Evolutionary conservation across 2,888 invertebrate genomes (phyloP).

Genomic region (Xestia ashworthii): DNA sequence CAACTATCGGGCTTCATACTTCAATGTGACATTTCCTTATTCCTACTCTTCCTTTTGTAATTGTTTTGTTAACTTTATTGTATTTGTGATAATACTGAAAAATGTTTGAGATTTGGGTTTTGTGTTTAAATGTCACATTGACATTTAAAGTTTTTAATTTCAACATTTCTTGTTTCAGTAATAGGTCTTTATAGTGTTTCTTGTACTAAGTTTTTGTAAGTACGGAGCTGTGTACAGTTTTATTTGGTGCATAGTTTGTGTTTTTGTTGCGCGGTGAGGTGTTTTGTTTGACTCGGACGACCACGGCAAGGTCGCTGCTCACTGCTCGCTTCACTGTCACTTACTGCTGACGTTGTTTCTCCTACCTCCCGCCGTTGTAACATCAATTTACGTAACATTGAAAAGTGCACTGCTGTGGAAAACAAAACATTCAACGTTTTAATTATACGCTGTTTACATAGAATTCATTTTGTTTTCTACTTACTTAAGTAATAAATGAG

Average conservation of each 20-base stretch:
- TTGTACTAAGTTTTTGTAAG: slow-evolving; percentile 3
- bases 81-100: not conserved
- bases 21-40: slow-evolving; percentile 32
- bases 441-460: slow-evolving; percentile 24
- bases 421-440: slow-evolving; percentile 32
- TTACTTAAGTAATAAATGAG: slow-evolving; percentile 27
- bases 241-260: slow-evolving; percentile 24
- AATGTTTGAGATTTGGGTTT: slow-evolving; percentile 9
- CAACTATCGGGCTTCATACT: slow-evolving; percentile 25
- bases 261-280: slow-evolving; percentile 35
- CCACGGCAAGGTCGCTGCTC: slow-evolving; percentile 77
- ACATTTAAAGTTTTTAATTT: not conserved
- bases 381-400: slow-evolving; percentile 59
- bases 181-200: not conserved
- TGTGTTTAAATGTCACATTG: slow-evolving; percentile 14
- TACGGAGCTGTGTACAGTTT: slow-evolving; percentile 2
- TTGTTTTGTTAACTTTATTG: slow-evolving; percentile 1
- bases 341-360: slow-evolving; percentile 67
- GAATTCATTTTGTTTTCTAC: slow-evolving; percentile 30
- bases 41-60: slow-evolving; percentile 19
- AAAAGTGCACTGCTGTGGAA: slow-evolving; percentile 47
- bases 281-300: slow-evolving; percentile 68
- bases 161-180: slow-evolving; percentile 13
- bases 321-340: slow-evolving; percentile 69
- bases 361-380: slow-evolving; percentile 43